These are phyloP conservation scores for Hipposideros armiger DNA, from an alignment of 2,113 vertebrate species.

Conservation along the genomic window DNA sequence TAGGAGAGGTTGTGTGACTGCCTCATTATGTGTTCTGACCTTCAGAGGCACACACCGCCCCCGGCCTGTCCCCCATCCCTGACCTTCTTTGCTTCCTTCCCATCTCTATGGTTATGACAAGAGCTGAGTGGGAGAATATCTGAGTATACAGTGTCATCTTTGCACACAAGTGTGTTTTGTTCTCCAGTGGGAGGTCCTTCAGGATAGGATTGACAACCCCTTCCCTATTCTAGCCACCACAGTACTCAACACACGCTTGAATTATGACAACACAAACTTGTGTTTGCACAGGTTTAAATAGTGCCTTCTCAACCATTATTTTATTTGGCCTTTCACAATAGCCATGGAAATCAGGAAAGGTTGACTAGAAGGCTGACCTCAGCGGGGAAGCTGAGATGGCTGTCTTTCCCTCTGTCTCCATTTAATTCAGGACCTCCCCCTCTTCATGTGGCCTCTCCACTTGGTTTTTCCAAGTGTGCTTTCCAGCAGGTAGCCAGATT, in stretches of 20 bases:
- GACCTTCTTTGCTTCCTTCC: neutral
- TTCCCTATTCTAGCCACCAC: neutral
- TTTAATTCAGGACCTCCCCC: neutral
- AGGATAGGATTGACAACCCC: neutral
- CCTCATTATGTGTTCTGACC: conserved; percentile 84
- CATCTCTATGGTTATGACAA: neutral
- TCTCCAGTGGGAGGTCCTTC: neutral
- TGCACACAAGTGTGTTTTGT: neutral
- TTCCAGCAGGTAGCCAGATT: neutral
- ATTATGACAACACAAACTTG: neutral
- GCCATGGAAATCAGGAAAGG: neutral
- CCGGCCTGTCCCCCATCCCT: neutral
- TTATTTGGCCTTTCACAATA: neutral
- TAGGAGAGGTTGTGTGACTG: conserved; percentile 84
- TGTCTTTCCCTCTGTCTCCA: neutral
- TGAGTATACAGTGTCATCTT: neutral
- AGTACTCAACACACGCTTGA: neutral
- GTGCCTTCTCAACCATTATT: neutral
- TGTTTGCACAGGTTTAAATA: neutral
- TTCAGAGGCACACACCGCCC: conserved; percentile 65
- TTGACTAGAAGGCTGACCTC: neutral
- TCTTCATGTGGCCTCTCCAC: neutral
- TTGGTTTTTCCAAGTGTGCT: neutral
- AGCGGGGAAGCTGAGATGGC: neutral
- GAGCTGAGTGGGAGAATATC: neutral